Percentiles rank a stretch among this genome's conserved stretches.
Conservation (phyloP, 2,888 invertebrate genomes). For the Drosophila rubida region DNA sequence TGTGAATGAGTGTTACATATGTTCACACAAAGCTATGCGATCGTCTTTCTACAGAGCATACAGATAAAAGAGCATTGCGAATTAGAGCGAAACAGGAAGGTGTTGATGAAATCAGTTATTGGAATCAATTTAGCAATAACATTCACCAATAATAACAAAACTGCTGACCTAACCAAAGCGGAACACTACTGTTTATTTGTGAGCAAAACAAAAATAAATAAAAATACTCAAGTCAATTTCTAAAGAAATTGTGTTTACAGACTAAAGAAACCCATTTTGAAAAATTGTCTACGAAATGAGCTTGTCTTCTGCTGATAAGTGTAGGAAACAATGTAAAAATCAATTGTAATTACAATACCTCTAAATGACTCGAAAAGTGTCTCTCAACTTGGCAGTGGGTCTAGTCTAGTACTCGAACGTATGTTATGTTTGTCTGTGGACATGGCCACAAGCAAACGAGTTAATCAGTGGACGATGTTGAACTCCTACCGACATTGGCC, state of each 20-base stretch:
- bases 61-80: slow-evolving; percentile 5
- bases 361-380: slow-evolving; percentile 6
- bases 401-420: not conserved
- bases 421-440: not conserved
- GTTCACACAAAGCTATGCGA: not conserved
- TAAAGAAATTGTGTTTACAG: not conserved
- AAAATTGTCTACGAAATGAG: slow-evolving; percentile 6
- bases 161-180: slow-evolving; percentile 10
- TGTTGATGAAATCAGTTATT: slow-evolving; percentile 21
- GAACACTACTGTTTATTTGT: not conserved
- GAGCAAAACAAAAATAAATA: not conserved
- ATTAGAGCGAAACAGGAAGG: slow-evolving; percentile 5
- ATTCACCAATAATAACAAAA: slow-evolving; percentile 3
- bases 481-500: slow-evolving; percentile 14
- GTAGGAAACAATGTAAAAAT: slow-evolving; percentile 18
- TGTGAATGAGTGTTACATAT: not conserved
- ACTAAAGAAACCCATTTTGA: not conserved
- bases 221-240: slow-evolving; percentile 1
- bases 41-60: not conserved
- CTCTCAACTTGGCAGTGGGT: slow-evolving; percentile 20
- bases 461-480: slow-evolving; percentile 12
- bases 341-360: slow-evolving; percentile 45
- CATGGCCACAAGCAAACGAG: slow-evolving; percentile 4
- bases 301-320: slow-evolving; percentile 32
- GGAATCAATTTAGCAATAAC: slow-evolving; percentile 11